Base-by-base conservation (phyloP, 1,140 invertebrate species). In the Potamilus streckersoni region DNA sequence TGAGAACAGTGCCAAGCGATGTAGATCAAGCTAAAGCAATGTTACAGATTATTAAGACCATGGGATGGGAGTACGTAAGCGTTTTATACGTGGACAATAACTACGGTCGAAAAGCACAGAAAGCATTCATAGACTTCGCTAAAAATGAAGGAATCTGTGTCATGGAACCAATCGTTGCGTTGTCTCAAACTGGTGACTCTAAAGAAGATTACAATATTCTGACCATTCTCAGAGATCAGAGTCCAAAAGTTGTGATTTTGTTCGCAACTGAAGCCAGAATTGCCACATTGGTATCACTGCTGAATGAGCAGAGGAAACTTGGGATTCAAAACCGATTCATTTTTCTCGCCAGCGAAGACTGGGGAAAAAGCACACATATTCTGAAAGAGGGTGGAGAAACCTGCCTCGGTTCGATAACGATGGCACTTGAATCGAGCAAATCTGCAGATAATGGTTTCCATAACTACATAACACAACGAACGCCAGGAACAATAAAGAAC, bases 331-430 rank as follows among this genome's bases (percentile, higher is more conserved):
- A 49, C 38, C 38, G 5, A 49, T 49, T 49, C 38, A 91, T 93
- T 59, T 95, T 94, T 93, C 91, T 95, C 14, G 94, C 93, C 3
- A 94, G 93, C 78, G 94, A 95, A 83, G 94, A 94, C 2, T 95
- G 94, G 94, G 94, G 94, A 16, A 92, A 92, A 70, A 93, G 94
- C 81, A 90, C 68, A 8, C 68, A 81, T 15, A 74, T 86, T 31
- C 65, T 82, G n/a, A 27, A 74, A 4, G 68, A 68, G 15, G 78
- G 78, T 2, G 71, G 71, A 15, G 81, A 80, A 20, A 70, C 79
- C 2, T 76, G 80, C 0, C 55, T 79, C 17, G 86, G 86, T 5
- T 83, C 85, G 23, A 69, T 88, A 59, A 83, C 80, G 17, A 67
- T 86, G 11, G 84, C 83, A 56, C 74, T 84, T 64, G 76, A 23